Percentiles rank a stretch among this genome's conserved stretches.
Evolutionary conservation across 2,113 vertebrate genomes (phyloP).

Genomic region (Sula dactylatra): DNA sequence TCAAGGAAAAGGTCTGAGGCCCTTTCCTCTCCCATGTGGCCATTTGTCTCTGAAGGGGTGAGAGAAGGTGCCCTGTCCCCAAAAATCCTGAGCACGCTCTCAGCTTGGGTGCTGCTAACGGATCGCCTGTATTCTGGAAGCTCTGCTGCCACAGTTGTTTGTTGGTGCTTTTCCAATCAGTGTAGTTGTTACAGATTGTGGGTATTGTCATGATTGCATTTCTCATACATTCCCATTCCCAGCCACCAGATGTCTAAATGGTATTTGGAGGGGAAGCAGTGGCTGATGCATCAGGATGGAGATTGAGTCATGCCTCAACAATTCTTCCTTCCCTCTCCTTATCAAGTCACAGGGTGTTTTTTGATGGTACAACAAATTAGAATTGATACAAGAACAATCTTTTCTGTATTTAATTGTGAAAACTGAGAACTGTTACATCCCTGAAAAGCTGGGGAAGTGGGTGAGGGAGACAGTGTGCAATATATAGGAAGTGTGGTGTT

Average conservation of each 20-base stretch:
- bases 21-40: not conserved
- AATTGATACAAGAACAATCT: not conserved
- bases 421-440: not conserved
- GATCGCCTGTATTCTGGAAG: not conserved
- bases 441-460: not conserved
- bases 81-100: not conserved
- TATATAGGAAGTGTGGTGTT: not conserved
- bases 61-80: not conserved
- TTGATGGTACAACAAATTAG: not conserved
- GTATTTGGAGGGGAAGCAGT: not conserved
- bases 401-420: not conserved
- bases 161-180: not conserved
- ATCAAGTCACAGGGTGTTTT: not conserved
- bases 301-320: not conserved
- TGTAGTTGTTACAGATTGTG: not conserved
- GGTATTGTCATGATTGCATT: fast-evolving
- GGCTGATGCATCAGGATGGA: not conserved
- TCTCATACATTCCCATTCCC: not conserved
- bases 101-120: not conserved
- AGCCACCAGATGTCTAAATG: not conserved
- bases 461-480: not conserved
- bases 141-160: not conserved
- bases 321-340: not conserved
- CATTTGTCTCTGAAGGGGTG: not conserved
- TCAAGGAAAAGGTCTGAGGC: not conserved